phyloP scores from a whole-genome alignment of 2,113 vertebrate genomes.

The Rhynchomys soricoides region DNA sequence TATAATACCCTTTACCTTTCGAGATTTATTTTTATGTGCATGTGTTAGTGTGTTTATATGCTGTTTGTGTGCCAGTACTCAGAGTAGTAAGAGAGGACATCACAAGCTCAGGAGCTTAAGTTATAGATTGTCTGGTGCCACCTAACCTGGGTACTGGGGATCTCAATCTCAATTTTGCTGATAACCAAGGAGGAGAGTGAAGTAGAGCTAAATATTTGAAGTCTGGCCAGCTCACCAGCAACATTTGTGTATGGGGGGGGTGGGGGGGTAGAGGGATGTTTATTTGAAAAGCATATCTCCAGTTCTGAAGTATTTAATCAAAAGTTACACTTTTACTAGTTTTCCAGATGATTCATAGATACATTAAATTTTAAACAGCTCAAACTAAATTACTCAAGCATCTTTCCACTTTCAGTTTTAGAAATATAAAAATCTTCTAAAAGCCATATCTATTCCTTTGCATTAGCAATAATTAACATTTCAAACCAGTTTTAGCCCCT shows the following conservation, averaged over 20 bases:
- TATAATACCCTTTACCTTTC: background rate
- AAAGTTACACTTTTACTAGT: constrained; percentile 50
- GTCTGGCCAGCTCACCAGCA: background rate
- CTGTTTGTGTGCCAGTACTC: background rate
- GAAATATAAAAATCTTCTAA: constrained; percentile 25
- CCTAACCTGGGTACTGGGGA: background rate
- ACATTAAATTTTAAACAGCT: constrained; percentile 63
- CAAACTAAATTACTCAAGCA: constrained; percentile 36
- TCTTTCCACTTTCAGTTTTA: constrained; percentile 12
- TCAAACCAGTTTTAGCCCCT: background rate
- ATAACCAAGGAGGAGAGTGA: background rate
- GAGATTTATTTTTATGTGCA: background rate
- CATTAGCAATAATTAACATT: constrained; percentile 11
- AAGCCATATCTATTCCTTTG: background rate
- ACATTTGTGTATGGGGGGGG: background rate
- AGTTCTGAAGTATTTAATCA: constrained; percentile 30
- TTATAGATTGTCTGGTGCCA: background rate
- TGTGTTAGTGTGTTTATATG: background rate
- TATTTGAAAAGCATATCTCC: background rate
- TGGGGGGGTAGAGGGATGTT: background rate
- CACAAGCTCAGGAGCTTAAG: background rate
- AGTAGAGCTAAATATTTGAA: background rate
- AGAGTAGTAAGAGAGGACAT: background rate
- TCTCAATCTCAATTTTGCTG: constrained; percentile 7
- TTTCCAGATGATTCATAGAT: background rate